phyloP scores from a whole-genome alignment of 2,888 invertebrate species.

The Drosophila testacea region DNA sequence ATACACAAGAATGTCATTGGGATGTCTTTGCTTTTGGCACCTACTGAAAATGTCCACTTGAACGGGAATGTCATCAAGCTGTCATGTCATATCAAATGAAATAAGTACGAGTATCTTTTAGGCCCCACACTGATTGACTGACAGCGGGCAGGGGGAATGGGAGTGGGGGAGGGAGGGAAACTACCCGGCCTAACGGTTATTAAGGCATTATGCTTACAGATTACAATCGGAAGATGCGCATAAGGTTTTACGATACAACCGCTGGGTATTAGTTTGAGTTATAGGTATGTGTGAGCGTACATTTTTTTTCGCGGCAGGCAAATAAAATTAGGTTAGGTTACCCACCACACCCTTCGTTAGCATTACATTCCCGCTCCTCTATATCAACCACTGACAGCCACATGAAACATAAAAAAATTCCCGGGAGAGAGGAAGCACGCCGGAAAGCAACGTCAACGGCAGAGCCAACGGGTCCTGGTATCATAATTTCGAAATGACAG shows the following conservation, averaged over 20 bases:
- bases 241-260: conserved; percentile 68
- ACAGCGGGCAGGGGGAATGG: conserved; percentile 20
- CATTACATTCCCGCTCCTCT: neutral
- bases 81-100: conserved; percentile 60
- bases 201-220: conserved; percentile 63
- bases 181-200: conserved; percentile 45
- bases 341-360: neutral
- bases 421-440: conserved; percentile 28
- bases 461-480: conserved; percentile 53
- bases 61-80: conserved; percentile 62
- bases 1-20: conserved; percentile 36
- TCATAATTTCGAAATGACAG: conserved; percentile 80
- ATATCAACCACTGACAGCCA: conserved; percentile 24
- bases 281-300: conserved; percentile 48
- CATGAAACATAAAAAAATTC: conserved; percentile 55
- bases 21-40: conserved; percentile 39
- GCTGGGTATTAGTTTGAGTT: conserved; percentile 73
- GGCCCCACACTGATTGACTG: conserved; percentile 23
- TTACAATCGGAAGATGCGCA: conserved; percentile 78
- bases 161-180: too few species aligned
- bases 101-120: conserved; percentile 24
- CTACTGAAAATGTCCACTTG: conserved; percentile 68
- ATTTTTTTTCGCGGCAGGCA: conserved; percentile 40
- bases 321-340: conserved; percentile 68
- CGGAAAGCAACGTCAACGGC: conserved; percentile 55